These are phyloP conservation scores for Drosophila triauraria DNA, from an alignment of 1,140 invertebrate species.

Conservation along the genomic window DNA sequence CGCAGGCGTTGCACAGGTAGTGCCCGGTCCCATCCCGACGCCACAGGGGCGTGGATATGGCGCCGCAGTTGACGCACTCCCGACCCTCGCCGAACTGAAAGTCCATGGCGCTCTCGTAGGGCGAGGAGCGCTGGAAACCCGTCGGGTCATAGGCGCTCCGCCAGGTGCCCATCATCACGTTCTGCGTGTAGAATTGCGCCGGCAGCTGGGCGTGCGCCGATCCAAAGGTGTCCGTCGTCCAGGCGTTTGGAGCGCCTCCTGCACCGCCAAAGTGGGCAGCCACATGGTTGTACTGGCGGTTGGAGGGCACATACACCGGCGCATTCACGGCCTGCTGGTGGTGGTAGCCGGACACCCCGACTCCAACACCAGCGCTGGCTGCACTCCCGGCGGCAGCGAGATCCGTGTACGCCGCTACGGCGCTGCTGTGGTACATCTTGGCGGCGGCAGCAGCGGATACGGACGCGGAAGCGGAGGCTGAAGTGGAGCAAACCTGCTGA, in stretches of 20 bases:
- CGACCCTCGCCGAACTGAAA: constrained; percentile 94
- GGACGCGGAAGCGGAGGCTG: constrained; percentile 44
- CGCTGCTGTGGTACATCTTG: constrained; percentile 84
- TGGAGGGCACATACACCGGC: constrained; percentile 86
- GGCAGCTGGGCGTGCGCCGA: constrained; percentile 86
- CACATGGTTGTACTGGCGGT: constrained; percentile 84
- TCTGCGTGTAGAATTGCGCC: constrained; percentile 89
- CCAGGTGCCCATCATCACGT: constrained; percentile 92
- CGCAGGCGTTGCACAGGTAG: constrained; percentile 99
- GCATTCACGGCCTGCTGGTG: constrained; percentile 81
- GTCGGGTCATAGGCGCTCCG: constrained; percentile 90
- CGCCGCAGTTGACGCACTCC: constrained; percentile 98
- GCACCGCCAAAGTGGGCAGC: constrained; percentile 84
- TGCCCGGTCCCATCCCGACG: constrained; percentile 97
- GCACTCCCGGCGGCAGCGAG: constrained; percentile 80
- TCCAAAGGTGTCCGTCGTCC: constrained; percentile 82
- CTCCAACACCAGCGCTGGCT: constrained; percentile 63
- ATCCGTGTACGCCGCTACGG: constrained; percentile 79
- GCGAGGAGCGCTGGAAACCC: constrained; percentile 90
- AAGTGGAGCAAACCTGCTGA: constrained; percentile 53
- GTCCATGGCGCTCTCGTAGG: constrained; percentile 92
- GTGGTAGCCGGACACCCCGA: constrained; percentile 75
- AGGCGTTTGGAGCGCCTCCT: constrained; percentile 84
- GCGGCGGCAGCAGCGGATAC: constrained; percentile 50
- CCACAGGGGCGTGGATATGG: constrained; percentile 98